Evolutionary conservation across 2,888 invertebrate genomes (phyloP).

Genomic region (Diaprepes abbreviatus): DNA sequence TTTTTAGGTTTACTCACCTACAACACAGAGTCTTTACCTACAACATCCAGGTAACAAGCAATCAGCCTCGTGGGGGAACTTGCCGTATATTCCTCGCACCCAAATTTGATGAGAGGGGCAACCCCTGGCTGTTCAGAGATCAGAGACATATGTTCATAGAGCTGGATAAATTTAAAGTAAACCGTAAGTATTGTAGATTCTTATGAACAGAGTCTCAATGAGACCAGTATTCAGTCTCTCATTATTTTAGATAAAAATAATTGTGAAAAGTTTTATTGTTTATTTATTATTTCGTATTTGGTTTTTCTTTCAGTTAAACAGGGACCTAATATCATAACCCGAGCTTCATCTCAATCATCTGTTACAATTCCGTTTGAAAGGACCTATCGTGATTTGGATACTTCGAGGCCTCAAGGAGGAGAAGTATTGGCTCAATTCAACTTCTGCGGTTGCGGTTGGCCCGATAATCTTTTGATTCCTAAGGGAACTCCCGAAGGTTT

Average conservation of each 20-base stretch:
- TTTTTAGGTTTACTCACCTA: slow-evolving; percentile 77
- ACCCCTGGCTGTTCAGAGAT: slow-evolving; percentile 74
- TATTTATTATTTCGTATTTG: no score
- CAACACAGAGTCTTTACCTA: slow-evolving; percentile 82
- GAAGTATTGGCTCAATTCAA: slow-evolving; percentile 74
- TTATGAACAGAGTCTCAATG: no score
- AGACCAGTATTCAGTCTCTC: no score
- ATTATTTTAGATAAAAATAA: no score
- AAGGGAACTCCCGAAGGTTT: slow-evolving; percentile 79
- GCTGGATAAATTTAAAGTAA: slow-evolving; percentile 78
- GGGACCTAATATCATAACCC: slow-evolving; percentile 77
- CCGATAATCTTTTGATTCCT: slow-evolving; percentile 84
- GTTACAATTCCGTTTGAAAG: slow-evolving; percentile 88
- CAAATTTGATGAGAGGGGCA: slow-evolving; percentile 75
- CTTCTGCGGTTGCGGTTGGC: slow-evolving; percentile 93
- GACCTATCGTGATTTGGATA: slow-evolving; percentile 81
- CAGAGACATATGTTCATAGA: slow-evolving; percentile 80
- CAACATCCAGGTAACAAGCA: slow-evolving; percentile 60
- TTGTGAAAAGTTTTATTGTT: no score
- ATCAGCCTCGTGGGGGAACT: slow-evolving; percentile 69
- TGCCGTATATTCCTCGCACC: slow-evolving; percentile 81
- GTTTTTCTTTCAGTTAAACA: slow-evolving; percentile 69
- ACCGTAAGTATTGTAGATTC: slow-evolving; percentile 46
- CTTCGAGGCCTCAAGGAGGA: slow-evolving; percentile 71
- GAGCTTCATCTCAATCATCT: slow-evolving; percentile 79